phyloP scores from a whole-genome alignment of 2,113 vertebrate species.

The Chaetops frenatus region DNA sequence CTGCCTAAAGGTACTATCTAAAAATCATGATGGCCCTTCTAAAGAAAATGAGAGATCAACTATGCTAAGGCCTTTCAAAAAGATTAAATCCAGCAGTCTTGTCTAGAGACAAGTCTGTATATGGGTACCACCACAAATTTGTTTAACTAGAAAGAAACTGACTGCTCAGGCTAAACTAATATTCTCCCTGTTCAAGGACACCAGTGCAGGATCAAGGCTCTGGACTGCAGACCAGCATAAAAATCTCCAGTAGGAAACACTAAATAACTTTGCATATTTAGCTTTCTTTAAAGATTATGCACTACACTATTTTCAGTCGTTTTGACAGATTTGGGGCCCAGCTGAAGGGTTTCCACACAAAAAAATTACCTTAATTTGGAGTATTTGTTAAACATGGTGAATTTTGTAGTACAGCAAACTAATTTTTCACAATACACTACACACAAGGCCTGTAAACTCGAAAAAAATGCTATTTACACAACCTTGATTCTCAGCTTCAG shows the following conservation, averaged over 20 bases:
- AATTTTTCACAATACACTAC: background rate
- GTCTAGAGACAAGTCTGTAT: background rate
- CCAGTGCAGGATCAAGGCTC: background rate
- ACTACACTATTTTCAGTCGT: background rate
- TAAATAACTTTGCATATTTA: background rate
- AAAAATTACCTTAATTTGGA: background rate
- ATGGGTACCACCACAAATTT: background rate
- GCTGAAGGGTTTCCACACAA: background rate
- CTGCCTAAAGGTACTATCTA: background rate
- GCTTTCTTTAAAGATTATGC: background rate
- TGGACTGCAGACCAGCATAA: background rate
- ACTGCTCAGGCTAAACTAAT: background rate
- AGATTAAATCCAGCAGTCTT: background rate
- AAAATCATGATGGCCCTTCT: background rate
- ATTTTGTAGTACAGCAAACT: background rate
- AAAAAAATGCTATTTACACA: background rate
- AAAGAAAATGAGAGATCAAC: background rate
- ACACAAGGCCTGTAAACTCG: background rate
- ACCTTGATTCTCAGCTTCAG: background rate
- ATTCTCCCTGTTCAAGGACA: background rate
- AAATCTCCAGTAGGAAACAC: background rate
- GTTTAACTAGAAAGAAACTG: background rate
- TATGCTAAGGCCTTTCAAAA: background rate
- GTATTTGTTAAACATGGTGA: background rate
- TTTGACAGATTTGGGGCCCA: background rate